These are phyloP conservation scores for Nothocercus julius DNA, from an alignment of 2,113 vertebrate genomes.

Conservation along the genomic window DNA sequence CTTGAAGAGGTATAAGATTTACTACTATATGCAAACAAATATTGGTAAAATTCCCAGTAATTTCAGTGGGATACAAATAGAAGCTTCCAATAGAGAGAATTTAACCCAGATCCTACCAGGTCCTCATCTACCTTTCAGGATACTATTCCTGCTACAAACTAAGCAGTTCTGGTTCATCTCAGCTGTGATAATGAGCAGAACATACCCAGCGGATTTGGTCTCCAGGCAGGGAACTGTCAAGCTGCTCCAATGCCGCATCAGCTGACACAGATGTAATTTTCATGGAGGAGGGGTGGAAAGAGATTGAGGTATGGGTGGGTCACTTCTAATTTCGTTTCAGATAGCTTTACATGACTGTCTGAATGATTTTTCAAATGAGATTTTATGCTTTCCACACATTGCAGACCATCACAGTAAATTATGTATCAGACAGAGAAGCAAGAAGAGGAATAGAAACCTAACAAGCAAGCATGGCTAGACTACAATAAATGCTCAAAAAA, in stretches of 20 bases:
- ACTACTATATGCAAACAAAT: neutral
- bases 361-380: neutral
- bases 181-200: neutral
- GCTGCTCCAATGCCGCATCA: neutral
- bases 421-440: neutral
- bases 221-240: neutral
- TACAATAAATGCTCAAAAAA: neutral
- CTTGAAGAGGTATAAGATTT: neutral
- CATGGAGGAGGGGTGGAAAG: neutral
- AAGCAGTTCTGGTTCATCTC: neutral
- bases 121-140: neutral
- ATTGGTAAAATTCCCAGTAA: neutral
- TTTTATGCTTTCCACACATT: neutral
- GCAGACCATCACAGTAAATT: neutral
- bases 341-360: neutral
- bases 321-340: neutral
- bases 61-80: neutral
- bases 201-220: neutral
- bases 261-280: fast-evolving
- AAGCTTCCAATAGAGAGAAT: neutral
- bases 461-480: neutral
- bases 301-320: neutral
- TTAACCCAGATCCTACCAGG: neutral
- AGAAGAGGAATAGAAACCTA: neutral
- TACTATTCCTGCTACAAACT: neutral